phyloP scores from a whole-genome alignment of 2,113 vertebrate species.

The Oncorhynchus kisutch region DNA sequence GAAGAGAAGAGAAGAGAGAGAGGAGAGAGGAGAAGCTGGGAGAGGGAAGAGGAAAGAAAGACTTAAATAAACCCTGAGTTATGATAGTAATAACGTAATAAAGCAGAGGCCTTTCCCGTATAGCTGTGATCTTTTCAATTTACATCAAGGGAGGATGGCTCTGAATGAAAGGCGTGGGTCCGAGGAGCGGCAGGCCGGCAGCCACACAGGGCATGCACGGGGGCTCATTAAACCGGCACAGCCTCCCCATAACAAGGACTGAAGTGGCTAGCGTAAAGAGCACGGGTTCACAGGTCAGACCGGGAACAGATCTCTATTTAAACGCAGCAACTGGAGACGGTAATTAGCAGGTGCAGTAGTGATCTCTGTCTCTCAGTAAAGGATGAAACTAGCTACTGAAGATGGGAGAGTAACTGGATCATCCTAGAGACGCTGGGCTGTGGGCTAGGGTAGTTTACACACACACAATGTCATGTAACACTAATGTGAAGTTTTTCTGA shows the following conservation, averaged over 20 bases:
- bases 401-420: constrained; percentile 22
- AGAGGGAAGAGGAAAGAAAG: not conserved
- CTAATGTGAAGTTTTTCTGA: not conserved
- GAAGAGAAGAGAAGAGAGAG: not conserved
- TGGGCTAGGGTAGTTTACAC: no score
- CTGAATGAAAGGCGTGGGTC: constrained; percentile 84
- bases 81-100: constrained; percentile 94
- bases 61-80: constrained; percentile 76
- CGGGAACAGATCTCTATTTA: constrained; percentile 82
- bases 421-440: constrained; percentile 17
- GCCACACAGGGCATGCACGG: constrained; percentile 78
- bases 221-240: constrained; percentile 79
- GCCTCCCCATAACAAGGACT: constrained; percentile 73
- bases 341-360: constrained; percentile 79
- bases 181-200: constrained; percentile 70
- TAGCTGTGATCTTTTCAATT: constrained; percentile 96
- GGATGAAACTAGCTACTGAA: constrained; percentile 48
- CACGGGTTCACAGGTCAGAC: constrained; percentile 76
- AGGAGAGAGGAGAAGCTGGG: no score
- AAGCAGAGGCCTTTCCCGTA: constrained; percentile 88
- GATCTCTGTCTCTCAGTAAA: constrained; percentile 68
- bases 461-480: not conserved
- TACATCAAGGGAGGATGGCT: constrained; percentile 85
- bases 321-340: constrained; percentile 80
- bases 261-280: constrained; percentile 79